Evolutionary conservation across 2,113 vertebrate species (phyloP).

Genomic region (Pollimyrus isidori): DNA sequence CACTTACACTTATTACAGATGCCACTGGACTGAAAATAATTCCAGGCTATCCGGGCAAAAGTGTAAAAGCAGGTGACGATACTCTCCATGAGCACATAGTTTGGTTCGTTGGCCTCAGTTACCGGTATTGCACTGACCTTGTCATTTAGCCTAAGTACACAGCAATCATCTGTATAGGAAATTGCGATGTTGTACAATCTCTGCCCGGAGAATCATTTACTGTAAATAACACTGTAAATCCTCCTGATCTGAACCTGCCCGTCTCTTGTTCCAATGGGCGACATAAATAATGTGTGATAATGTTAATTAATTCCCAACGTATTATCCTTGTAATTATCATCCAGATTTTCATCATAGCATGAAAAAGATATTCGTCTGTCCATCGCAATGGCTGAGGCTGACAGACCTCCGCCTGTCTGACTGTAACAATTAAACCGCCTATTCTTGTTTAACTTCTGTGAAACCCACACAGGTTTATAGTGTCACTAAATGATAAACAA

Average conservation of each 20-base stretch:
- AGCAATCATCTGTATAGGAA: background rate
- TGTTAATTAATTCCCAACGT: background rate
- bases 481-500: background rate
- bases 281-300: background rate
- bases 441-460: background rate
- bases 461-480: background rate
- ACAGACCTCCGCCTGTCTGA: background rate
- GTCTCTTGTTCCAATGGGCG: background rate
- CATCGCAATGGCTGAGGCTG: background rate
- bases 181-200: background rate
- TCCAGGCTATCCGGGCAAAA: background rate
- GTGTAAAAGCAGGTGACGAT: background rate
- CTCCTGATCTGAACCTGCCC: background rate
- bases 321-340: background rate
- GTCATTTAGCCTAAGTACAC: background rate
- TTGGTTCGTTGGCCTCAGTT: background rate
- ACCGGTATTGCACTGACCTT: background rate
- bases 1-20: constrained; percentile 1
- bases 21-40: background rate
- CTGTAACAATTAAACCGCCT: background rate
- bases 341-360: background rate
- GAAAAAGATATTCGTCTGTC: background rate
- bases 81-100: background rate
- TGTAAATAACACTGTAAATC: background rate
- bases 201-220: background rate